phyloP scores from a whole-genome alignment of 2,888 invertebrate genomes.

The Agrochola lychnidis region DNA sequence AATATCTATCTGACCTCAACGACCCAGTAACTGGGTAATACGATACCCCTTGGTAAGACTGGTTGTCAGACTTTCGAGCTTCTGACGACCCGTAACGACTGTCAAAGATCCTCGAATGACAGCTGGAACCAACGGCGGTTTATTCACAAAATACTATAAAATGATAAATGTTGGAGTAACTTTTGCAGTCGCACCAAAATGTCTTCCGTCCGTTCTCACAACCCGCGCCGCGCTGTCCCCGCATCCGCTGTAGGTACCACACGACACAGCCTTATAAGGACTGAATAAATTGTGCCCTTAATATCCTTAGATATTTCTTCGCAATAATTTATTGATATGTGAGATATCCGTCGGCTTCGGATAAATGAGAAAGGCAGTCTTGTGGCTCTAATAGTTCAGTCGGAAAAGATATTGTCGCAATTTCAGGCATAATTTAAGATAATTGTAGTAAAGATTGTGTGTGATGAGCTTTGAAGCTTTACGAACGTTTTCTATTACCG shows the following conservation, averaged over 20 bases:
- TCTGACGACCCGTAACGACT: too few relatives aligned
- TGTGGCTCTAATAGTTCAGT: conserved; percentile 12
- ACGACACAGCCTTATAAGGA: neutral
- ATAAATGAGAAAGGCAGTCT: conserved; percentile 21
- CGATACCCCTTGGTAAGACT: too few relatives aligned
- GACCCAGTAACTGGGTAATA: too few relatives aligned
- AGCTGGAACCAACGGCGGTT: too few relatives aligned
- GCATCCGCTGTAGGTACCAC: neutral
- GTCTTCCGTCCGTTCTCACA: neutral
- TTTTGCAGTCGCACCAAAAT: neutral
- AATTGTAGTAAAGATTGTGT: conserved; percentile 5
- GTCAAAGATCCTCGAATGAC: too few relatives aligned
- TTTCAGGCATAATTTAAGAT: conserved; percentile 22
- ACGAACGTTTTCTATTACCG: neutral
- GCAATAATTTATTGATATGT: conserved; percentile 50
- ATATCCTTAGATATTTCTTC: conserved; percentile 39
- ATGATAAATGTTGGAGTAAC: neutral
- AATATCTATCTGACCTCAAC: too few relatives aligned
- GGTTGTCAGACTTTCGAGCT: too few relatives aligned
- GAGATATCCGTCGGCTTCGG: conserved; percentile 23
- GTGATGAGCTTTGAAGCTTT: neutral
- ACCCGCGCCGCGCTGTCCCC: neutral
- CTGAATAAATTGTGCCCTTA: conserved; percentile 26
- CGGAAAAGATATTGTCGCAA: conserved; percentile 4
- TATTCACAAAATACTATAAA: neutral